Conservation (phyloP, 1,140 invertebrate genomes). For the Polyergus mexicanus region DNA sequence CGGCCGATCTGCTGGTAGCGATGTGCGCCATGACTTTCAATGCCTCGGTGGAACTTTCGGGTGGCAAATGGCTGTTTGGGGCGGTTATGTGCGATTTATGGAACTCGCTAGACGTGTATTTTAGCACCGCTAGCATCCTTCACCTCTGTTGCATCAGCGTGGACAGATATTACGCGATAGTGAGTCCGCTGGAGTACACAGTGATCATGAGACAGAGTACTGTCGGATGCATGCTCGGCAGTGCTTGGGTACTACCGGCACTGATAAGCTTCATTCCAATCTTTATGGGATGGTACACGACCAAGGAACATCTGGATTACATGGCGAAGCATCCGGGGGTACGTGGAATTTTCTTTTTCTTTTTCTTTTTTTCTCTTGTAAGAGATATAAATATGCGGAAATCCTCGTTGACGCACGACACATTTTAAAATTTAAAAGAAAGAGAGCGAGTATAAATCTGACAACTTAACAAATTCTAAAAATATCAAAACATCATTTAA, state of each 20-base stretch:
- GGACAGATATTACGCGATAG: conserved; percentile 97
- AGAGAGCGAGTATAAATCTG: neutral
- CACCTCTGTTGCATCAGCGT: conserved; percentile 98
- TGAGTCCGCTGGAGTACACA: conserved; percentile 95
- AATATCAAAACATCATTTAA: neutral
- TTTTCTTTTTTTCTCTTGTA: neutral
- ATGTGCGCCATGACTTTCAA: conserved; percentile 98
- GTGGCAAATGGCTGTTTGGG: conserved; percentile 94
- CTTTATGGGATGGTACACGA: conserved; percentile 97
- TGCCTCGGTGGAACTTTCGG: conserved; percentile 93
- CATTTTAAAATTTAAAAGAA: conserved; percentile 13
- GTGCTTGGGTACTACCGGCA: conserved; percentile 96
- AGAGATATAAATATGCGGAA: conserved; percentile 19
- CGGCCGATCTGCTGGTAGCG: conserved; percentile 97
- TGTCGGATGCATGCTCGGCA: conserved; percentile 93
- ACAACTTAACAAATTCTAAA: neutral
- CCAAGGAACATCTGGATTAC: conserved; percentile 91
- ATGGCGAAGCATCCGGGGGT: conserved; percentile 91
- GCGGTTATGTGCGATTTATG: conserved; percentile 97
- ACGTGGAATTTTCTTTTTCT: conserved; percentile 14
- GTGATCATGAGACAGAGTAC: conserved; percentile 94
- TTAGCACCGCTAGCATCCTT: conserved; percentile 97
- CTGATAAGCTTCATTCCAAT: conserved; percentile 98
- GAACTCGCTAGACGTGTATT: conserved; percentile 98
- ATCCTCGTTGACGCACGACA: neutral